Conservation (phyloP, 2,797 vertebrate species). For the Rhinichthys osculus region DNA sequence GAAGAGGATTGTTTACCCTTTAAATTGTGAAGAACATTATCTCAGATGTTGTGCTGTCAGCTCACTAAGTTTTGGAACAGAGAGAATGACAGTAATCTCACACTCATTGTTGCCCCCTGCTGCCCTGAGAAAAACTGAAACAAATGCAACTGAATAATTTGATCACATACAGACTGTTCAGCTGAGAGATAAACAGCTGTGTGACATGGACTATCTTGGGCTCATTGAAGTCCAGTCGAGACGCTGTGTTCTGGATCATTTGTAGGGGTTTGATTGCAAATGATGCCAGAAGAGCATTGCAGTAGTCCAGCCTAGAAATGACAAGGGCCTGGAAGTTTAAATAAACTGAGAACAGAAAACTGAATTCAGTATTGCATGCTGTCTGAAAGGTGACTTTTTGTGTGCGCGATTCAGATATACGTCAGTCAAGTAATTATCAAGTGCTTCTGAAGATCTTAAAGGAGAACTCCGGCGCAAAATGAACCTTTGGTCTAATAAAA, state of each 20-base stretch:
- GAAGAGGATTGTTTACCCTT: neutral
- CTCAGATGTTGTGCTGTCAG: neutral
- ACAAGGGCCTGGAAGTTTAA: neutral
- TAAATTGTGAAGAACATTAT: neutral
- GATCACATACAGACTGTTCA: neutral
- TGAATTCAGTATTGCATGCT: neutral
- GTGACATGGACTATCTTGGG: neutral
- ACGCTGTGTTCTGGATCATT: neutral
- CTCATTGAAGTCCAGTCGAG: neutral
- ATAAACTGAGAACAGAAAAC: neutral
- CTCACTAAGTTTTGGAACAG: neutral
- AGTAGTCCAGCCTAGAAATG: neutral
- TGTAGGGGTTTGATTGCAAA: neutral
- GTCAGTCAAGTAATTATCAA: neutral
- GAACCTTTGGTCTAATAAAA: too few species aligned
- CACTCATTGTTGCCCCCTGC: conserved; percentile 4
- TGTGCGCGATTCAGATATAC: neutral
- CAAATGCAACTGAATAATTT: neutral
- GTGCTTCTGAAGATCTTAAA: neutral
- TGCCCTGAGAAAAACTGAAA: conserved; percentile 1
- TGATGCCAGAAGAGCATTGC: neutral
- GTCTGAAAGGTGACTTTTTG: neutral
- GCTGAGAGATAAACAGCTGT: neutral
- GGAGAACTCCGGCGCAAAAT: too few species aligned
- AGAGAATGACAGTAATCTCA: neutral